These are phyloP conservation scores for Halictus rubicundus DNA, from an alignment of 1,140 invertebrate genomes.

Conservation along the genomic window DNA sequence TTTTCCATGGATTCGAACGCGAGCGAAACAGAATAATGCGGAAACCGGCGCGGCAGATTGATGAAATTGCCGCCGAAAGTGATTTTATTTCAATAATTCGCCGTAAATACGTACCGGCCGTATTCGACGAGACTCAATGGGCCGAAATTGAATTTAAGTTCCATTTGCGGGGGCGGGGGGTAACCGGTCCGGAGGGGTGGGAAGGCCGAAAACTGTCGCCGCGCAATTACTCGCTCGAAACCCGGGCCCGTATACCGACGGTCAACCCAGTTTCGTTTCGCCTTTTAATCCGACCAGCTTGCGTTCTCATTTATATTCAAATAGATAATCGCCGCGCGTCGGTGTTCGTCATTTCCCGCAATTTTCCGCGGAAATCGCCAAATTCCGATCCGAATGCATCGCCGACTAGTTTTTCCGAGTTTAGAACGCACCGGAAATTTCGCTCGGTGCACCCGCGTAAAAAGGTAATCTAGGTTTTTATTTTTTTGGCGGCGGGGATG, in stretches of 20 bases:
- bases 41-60: not conserved
- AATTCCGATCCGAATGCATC: not conserved
- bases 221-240: slow-evolving; percentile 26
- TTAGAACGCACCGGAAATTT: not conserved
- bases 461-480: no score
- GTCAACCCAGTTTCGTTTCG: slow-evolving; percentile 36
- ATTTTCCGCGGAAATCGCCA: not conserved
- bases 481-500: no score
- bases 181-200: not conserved
- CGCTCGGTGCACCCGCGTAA: no score
- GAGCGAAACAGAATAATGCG: slow-evolving; percentile 6
- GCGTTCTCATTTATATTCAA: slow-evolving; percentile 22
- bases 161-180: slow-evolving; percentile 5
- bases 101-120: slow-evolving; percentile 32
- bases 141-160: slow-evolving; percentile 43
- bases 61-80: slow-evolving; percentile 31
- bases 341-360: not conserved
- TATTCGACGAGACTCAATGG: not conserved
- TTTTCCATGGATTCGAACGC: not conserved
- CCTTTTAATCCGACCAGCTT: slow-evolving; percentile 27
- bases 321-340: slow-evolving; percentile 2
- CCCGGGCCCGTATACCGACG: no score
- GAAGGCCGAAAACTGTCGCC: slow-evolving; percentile 21
- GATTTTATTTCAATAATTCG: slow-evolving; percentile 53
- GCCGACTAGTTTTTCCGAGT: not conserved